Evolutionary conservation across 2,888 invertebrate genomes (phyloP).

Genomic region (Drosophila buzzatii): DNA sequence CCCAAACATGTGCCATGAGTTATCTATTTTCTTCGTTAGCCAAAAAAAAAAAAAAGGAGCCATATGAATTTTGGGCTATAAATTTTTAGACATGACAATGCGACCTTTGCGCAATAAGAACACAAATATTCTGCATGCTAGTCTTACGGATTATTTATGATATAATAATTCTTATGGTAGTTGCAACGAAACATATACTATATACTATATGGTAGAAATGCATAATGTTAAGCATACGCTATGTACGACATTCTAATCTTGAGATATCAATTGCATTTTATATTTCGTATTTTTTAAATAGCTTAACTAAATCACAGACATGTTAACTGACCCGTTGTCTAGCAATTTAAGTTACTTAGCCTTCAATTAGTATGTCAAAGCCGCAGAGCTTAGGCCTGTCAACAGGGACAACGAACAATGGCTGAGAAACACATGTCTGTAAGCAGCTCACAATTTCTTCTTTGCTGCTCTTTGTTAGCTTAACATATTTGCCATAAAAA

Average conservation of each 20-base stretch:
- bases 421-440: slow-evolving; percentile 23
- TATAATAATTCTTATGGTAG: slow-evolving; percentile 16
- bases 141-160: slow-evolving; percentile 32
- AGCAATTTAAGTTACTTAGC: slow-evolving; percentile 42
- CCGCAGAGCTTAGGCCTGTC: slow-evolving; percentile 45
- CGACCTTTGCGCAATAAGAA: slow-evolving; percentile 46
- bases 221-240: slow-evolving; percentile 13
- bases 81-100: slow-evolving; percentile 45
- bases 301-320: slow-evolving; percentile 13
- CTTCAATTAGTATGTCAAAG: slow-evolving; percentile 52
- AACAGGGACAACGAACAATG: slow-evolving; percentile 25
- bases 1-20: slow-evolving; percentile 42
- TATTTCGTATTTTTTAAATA: background rate
- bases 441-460: slow-evolving; percentile 21
- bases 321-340: slow-evolving; percentile 25
- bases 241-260: background rate
- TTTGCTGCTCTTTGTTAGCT: slow-evolving; percentile 27
- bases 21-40: slow-evolving; percentile 40
- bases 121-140: slow-evolving; percentile 45
- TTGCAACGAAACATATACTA: background rate
- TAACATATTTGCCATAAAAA: slow-evolving; percentile 74
- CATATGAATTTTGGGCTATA: slow-evolving; percentile 45
- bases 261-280: background rate
- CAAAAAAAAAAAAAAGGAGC: slow-evolving; percentile 18
- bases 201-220: background rate